Evolutionary conservation across 2,797 vertebrate species (phyloP).

Genomic region (Mastacembelus armatus): DNA sequence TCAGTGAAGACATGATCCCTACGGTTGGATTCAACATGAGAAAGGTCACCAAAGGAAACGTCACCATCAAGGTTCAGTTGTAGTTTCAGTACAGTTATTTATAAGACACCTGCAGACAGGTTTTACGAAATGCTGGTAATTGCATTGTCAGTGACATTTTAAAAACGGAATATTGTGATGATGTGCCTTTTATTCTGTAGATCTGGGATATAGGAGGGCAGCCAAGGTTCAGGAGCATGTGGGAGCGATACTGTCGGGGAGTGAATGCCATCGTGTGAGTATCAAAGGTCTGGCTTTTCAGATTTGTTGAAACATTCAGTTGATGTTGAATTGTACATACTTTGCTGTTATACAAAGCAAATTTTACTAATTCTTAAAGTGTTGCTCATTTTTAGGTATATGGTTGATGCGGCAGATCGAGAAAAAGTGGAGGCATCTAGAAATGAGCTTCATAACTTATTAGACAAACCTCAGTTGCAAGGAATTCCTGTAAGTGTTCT

Average conservation of each 20-base stretch:
- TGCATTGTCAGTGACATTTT: conserved; percentile 14
- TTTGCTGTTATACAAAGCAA: background rate
- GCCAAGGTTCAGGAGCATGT: conserved; percentile 99
- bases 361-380: background rate
- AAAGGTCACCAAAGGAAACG: conserved; percentile 98
- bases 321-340: background rate
- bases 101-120: background rate
- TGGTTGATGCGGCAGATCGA: conserved; percentile 98
- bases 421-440: conserved; percentile 98
- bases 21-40: conserved; percentile 99
- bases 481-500: conserved; percentile 93
- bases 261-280: conserved; percentile 99
- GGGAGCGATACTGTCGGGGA: conserved; percentile 98
- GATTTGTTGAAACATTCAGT: background rate
- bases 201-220: conserved; percentile 99
- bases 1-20: conserved; percentile 99
- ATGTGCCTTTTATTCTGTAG: conserved; percentile 74
- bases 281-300: background rate
- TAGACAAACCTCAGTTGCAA: conserved; percentile 99
- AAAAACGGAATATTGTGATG: conserved; percentile 2
- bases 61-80: conserved; percentile 94
- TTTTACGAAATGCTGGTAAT: background rate
- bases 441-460: conserved; percentile 98
- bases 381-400: conserved; percentile 86
- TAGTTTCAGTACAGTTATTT: background rate